Base-by-base conservation (phyloP, 2,888 invertebrate species). In the Gymnosoma rotundatum region DNA sequence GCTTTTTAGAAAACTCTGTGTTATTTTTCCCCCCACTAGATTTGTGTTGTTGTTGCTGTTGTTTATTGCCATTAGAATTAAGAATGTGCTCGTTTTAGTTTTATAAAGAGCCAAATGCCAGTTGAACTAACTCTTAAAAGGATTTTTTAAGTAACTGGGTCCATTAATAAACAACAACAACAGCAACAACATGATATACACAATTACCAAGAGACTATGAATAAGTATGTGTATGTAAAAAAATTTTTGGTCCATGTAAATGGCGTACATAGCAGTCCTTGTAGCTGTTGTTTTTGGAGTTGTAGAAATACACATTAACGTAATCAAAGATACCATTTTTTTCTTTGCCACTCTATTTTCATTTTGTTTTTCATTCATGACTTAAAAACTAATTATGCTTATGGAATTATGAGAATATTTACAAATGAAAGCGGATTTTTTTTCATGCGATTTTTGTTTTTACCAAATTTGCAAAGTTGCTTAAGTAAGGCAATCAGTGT, bases 321-420 rank as follows among this genome's bases (percentile, higher is more conserved):
- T 48, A 38, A 74, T 50, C 50, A 56, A 64, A 64, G 69, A 32
- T 50, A 66, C 54, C 25, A 54, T 20, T 76, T 64, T 67, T 64
- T 66, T 83, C 85, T 84, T 88, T 58, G 88, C 87, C 87, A 12
- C 36, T 50, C 42, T 12, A 42, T 12, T 42, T 42, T 42, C 12
- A 5, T 50, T 48, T 60, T 86, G 9, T 25, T 9, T n/a, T 76
- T 88, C 74, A 54, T 90, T 89, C 88, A 88, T 88, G 89, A 88
- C 90, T 90, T 88, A 89, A 88, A 90, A 90, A 90, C 90, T 90
- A 90, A 90, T 90, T 90, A 91, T 90, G 89, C 88, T 90, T 90
- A 90, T 88, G 90, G 90, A 88, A 86, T 88, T 88, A 88, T 86
- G 85, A 83, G 80, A 86, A 85, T 84, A 83, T 86, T 80, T 74